phyloP scores from a whole-genome alignment of 1,140 invertebrate genomes.

The Idris sp. region DNA sequence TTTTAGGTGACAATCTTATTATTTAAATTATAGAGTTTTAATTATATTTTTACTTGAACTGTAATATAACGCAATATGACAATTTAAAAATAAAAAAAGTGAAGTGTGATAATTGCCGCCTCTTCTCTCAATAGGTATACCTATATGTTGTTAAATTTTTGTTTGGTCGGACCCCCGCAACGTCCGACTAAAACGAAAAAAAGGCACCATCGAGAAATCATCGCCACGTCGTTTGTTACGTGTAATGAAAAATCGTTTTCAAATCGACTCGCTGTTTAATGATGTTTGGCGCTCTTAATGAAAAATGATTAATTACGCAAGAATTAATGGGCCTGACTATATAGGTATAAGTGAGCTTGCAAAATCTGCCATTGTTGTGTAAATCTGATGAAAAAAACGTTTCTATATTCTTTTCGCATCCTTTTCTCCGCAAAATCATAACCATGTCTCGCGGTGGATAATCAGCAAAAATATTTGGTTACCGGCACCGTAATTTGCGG shows the following conservation, averaged over 20 bases:
- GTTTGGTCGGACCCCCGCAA: constrained; percentile 64
- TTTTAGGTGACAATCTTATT: no score
- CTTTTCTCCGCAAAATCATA: not conserved
- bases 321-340: constrained; percentile 31
- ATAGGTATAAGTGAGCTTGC: constrained; percentile 49
- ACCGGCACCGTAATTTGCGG: constrained; percentile 38
- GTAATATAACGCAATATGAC: no score
- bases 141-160: constrained; percentile 42
- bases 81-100: no score
- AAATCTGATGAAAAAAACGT: constrained; percentile 28
- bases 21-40: no score
- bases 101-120: constrained; percentile 66
- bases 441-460: constrained; percentile 22
- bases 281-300: constrained; percentile 36
- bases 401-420: constrained; percentile 5
- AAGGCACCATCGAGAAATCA: constrained; percentile 47
- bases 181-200: constrained; percentile 58
- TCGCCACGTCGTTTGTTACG: constrained; percentile 42
- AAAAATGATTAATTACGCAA: constrained; percentile 44
- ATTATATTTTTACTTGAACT: no score
- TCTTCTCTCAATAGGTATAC: constrained; percentile 36
- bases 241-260: constrained; percentile 47
- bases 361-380: constrained; percentile 29
- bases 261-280: constrained; percentile 32
- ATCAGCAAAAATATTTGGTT: constrained; percentile 52